These are phyloP conservation scores for Stenchaetothrips biformis DNA, from an alignment of 2,888 invertebrate species.

Conservation along the genomic window DNA sequence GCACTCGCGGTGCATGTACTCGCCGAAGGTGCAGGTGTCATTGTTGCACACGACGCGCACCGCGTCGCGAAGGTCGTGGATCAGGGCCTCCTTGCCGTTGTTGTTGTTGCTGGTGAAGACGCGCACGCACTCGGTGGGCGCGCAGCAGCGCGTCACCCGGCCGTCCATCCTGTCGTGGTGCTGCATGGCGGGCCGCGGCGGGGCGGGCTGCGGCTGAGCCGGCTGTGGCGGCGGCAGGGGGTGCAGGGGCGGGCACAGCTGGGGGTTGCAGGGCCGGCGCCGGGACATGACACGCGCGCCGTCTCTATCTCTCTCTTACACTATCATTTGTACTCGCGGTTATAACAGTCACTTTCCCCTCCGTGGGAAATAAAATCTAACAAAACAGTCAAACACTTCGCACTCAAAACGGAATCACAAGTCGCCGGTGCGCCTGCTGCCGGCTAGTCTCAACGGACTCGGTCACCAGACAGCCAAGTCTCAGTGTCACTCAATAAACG, in stretches of 20 bases:
- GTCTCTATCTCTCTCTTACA: not conserved
- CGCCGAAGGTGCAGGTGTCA: slow-evolving; percentile 80
- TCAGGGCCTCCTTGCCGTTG: slow-evolving; percentile 45
- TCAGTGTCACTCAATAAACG: not conserved
- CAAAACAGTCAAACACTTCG: not conserved
- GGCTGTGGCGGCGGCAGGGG: not conserved
- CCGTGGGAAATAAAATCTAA: not conserved
- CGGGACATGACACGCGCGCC: not conserved
- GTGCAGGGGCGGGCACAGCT: not conserved
- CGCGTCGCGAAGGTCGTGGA: slow-evolving; percentile 70
- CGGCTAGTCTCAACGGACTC: too few species aligned
- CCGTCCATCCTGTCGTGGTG: slow-evolving; percentile 46
- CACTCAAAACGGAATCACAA: too few species aligned
- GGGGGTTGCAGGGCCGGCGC: not conserved
- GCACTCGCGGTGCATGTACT: slow-evolving; percentile 94
- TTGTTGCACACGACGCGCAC: slow-evolving; percentile 92
- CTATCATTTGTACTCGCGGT: not conserved
- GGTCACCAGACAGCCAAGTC: too few species aligned
- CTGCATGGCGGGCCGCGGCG: slow-evolving; percentile 34
- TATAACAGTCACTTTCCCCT: not conserved
- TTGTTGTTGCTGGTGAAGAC: slow-evolving; percentile 47
- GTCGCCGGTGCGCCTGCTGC: too few species aligned
- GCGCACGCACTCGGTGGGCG: slow-evolving; percentile 77
- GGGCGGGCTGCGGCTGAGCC: not conserved
- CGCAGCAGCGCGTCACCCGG: slow-evolving; percentile 67